A percentile compares a stretch with the other conserved stretches of the same genome.
Conservation (phyloP, 2,888 invertebrate species). For the Merodon equestris region DNA sequence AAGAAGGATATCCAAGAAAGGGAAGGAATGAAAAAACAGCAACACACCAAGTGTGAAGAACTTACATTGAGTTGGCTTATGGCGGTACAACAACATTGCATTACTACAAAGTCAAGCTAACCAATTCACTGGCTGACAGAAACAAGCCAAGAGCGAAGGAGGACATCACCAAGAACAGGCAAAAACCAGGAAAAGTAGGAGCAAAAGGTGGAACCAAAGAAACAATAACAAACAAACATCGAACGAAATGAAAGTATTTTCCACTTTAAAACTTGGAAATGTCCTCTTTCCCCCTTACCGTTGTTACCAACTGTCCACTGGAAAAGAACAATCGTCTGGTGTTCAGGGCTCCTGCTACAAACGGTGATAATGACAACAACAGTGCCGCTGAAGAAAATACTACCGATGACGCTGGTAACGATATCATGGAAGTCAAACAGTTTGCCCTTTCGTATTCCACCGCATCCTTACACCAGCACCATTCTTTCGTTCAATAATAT, state of each 20-base stretch:
- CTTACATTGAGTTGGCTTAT: too few species aligned
- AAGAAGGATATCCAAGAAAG: too few species aligned
- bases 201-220: background rate
- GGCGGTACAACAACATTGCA: too few species aligned
- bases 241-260: slow-evolving; percentile 38
- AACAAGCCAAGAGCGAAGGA: slow-evolving; percentile 9
- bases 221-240: slow-evolving; percentile 49
- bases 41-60: too few species aligned
- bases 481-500: slow-evolving; percentile 50
- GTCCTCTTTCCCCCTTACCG: background rate
- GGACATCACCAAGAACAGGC: too few species aligned
- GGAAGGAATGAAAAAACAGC: too few species aligned
- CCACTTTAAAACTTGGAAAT: slow-evolving; percentile 35
- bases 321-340: background rate
- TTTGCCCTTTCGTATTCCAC: slow-evolving; percentile 33
- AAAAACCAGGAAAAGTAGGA: slow-evolving; percentile 17
- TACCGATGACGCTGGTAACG: slow-evolving; percentile 50
- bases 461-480: slow-evolving; percentile 31
- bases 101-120: slow-evolving; percentile 22
- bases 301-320: slow-evolving; percentile 34
- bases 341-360: slow-evolving; percentile 6
- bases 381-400: slow-evolving; percentile 33
- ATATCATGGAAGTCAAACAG: slow-evolving; percentile 48
- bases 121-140: slow-evolving; percentile 18
- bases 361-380: slow-evolving; percentile 27